phyloP scores from a whole-genome alignment of 2,797 vertebrate species.

The Hippocampus kuda region DNA sequence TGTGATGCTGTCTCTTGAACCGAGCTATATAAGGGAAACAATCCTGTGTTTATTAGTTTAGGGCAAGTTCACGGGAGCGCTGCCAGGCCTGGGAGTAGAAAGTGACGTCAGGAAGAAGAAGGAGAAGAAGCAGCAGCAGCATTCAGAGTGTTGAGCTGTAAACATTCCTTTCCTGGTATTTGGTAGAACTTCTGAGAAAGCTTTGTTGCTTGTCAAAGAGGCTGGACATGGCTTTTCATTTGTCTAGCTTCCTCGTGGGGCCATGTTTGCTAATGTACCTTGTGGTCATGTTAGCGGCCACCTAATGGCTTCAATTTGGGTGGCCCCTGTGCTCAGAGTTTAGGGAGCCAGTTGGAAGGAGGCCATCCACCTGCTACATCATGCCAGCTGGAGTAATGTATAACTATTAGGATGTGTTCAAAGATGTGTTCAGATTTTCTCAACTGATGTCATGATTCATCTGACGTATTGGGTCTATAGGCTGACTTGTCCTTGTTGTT shows the following conservation, averaged over 20 bases:
- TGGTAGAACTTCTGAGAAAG: slow-evolving; percentile 47
- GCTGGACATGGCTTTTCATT: slow-evolving; percentile 56
- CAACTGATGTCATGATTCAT: background rate
- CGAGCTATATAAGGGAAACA: slow-evolving; percentile 68
- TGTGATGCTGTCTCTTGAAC: slow-evolving; percentile 32
- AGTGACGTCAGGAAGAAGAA: slow-evolving; percentile 48
- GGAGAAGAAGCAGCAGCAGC: slow-evolving; percentile 11
- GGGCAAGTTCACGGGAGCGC: slow-evolving; percentile 51
- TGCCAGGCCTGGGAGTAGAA: slow-evolving; percentile 51
- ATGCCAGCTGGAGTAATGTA: background rate
- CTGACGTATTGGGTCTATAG: background rate
- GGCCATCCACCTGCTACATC: slow-evolving; percentile 22
- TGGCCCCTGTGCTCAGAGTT: slow-evolving; percentile 16
- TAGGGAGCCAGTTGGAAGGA: slow-evolving; percentile 10
- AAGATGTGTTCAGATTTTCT: no score
- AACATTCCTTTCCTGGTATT: slow-evolving; percentile 40
- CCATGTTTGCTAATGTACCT: slow-evolving; percentile 26
- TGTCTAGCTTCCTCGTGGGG: slow-evolving; percentile 18
- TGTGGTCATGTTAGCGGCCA: slow-evolving; percentile 21
- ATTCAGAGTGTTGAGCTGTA: slow-evolving; percentile 42
- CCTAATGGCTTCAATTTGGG: slow-evolving; percentile 14
- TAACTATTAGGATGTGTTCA: background rate
- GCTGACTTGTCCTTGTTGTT: no score
- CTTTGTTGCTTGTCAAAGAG: slow-evolving; percentile 38
- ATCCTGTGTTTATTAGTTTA: slow-evolving; percentile 67